Evolutionary conservation across 2,888 invertebrate genomes (phyloP), one percentile per base, ranked within the genome.

Genomic region (Caenorhabditis sinica): DNA sequence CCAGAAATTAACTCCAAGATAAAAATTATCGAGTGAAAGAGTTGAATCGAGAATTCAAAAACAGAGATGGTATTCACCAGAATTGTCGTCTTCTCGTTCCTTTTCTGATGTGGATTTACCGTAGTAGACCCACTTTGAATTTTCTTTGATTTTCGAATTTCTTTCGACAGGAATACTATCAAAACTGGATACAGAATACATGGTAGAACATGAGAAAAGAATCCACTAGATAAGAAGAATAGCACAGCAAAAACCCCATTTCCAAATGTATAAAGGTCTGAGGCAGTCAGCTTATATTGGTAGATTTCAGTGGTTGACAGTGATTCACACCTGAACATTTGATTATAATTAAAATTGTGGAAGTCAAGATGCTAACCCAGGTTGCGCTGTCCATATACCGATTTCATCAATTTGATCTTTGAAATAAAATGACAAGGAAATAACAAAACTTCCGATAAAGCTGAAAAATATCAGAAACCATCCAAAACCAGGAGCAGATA

Each of bases 401-500:
- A 72, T 2, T 30, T 79, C 71, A 1, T 28, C 53, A 33, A 79
- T 79, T 20, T 79, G 65, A 56, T 79, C 65, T 56, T 72, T 79
- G 72, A 45, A 79, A 36, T 79, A 79, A n/a, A 40, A 40, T 1
- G 53, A 63, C 5, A 79, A 43, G 0, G 79, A 71, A 28, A 79
- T 72, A 20, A 79, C 45, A 23, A 71, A 71, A 30, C 79, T 79
- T n/a, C 28, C 11, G 6, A 72, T 23, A 23, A 71, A 79, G n/a
- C 71, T 63, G 23, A 63, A 56, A 53, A 79, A 79, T 11, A 56
- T 56, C 20, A 79, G 53, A 40, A 79, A 53, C 79, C 79, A 79
- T 43, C 79, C 79, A 40, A 79, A 79, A 20, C 65, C 79, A 0
- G 79, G 79, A 33, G 79, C 79, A 6, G 72, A 79, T 43, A 79